Base-by-base conservation (phyloP, 1,140 invertebrate genomes). In the Trichonephila clavata region DNA sequence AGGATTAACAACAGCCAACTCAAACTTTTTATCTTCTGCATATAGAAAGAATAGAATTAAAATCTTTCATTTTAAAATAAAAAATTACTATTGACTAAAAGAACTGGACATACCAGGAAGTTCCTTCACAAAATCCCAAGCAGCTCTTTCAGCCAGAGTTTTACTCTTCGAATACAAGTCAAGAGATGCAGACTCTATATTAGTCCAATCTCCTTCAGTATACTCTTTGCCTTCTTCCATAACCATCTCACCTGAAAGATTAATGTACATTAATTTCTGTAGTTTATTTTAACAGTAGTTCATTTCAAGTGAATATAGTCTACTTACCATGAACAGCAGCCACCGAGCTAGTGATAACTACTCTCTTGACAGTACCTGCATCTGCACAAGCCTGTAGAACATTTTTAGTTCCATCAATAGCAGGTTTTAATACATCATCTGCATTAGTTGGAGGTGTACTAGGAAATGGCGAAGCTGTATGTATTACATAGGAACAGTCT, bases 391-490 rank as follows among this genome's bases (percentile, higher is more conserved):
- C 97, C 94, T 96, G 95, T 1, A 97, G 95, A 20, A 97, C 96
- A 92, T 95, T 96, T 81, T 96, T 94, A 8, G 97, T 97, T 3
- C 97, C 97, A 88, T 97, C 96, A 24, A 97, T 96, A 32, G 97
- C 97, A 13, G 96, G 96, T 86, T 95, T 95, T 86, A 97, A 95
- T 0, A 97, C 81, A 80, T 96, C 96, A 94, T 97, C 96, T 4
- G 96, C 95, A 20, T 94, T 93, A 2, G 94, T 92, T 10, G 94
- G 86, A 21, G 93, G 89, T 21, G 95, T 94, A 61, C 95, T 95
- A 8, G 97, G 97, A 95, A 97, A 97, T 4, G 97, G 97, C 88
- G 96, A 96, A 3, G 97, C 97, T 20, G 96, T 96, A 95, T 97
- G 97, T 32, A 97, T 96, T 14, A 97, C 96, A 94, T 96, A 97